Base-by-base conservation (phyloP, 2,113 vertebrate species). In the Ardeotis arabs region DNA sequence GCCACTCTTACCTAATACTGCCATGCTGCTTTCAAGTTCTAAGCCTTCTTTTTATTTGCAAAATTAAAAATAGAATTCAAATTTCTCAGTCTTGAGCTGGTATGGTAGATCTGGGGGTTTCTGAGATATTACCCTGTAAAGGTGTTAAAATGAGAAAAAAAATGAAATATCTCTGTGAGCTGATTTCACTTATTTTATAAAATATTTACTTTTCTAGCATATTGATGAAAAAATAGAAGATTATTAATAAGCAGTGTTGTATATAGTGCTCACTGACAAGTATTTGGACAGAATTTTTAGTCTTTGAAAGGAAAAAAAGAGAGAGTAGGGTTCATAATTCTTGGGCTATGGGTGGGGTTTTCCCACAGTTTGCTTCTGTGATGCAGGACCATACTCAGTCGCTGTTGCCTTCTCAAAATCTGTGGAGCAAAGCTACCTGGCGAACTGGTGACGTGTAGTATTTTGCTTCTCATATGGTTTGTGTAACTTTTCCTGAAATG, bases 111-210 rank as follows among this genome's bases (percentile, higher is more conserved):
- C 8, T 49, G 35, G 25, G 0, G 1, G 58, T 49, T 84, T 84
- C n/a, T n/a, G 5, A 59, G 9, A 23, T 50, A 25, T 12, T 79
- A 8, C 7, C 8, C 6, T 69, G 19, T 66, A 41, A 44, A 85
- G 3, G 8, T 49, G 23, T 83, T 85, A 64, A 89, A 77, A 58
- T 29, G 10, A 69, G 33, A 56, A 60, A 82, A 60, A 82, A 79
- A 64, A 60, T 13, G 0, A 31, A 55, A 33, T 8, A 64, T 3
- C 25, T 31, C 0, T 31, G 4, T 41, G 24, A 23, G 2, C 12
- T 25, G 19, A 29, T 69, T 64, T 83, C 11, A 17, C 8, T 60
- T 64, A 33, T 5, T 81, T 69, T 41, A 9, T 62, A 17, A 53
- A 63, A 8, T 12, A 18, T 80, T 73, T 62, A 21, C 44, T 83